Percentiles rank a stretch among this genome's conserved stretches.
phyloP scores from a whole-genome alignment of 2,113 vertebrate genomes.

The Balaenoptera acutorostrata region DNA sequence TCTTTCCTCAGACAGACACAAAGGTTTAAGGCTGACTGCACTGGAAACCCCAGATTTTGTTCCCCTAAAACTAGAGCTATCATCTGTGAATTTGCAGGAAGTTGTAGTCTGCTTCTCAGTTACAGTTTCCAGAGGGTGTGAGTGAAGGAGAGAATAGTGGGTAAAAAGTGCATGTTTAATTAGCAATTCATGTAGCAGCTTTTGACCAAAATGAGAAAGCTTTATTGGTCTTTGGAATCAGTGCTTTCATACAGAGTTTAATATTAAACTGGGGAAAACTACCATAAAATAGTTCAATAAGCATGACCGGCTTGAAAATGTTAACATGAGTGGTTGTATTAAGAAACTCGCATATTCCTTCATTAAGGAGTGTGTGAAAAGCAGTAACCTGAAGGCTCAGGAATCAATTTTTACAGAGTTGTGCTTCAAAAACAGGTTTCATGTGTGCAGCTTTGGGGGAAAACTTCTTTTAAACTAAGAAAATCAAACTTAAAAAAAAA shows the following conservation, averaged over 20 bases:
- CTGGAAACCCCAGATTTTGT: background rate
- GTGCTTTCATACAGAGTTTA: background rate
- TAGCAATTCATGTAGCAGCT: background rate
- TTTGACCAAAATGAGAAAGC: background rate
- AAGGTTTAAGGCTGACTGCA: constrained; percentile 61
- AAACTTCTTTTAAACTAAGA: background rate
- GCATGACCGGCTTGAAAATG: background rate
- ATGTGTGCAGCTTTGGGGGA: background rate
- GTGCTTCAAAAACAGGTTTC: background rate
- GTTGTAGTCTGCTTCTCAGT: background rate
- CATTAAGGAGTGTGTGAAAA: background rate
- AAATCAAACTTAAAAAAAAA: background rate
- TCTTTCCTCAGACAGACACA: constrained; percentile 71
- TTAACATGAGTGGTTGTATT: constrained; percentile 29
- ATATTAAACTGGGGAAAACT: background rate
- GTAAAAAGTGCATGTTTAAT: background rate
- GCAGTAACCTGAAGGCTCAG: background rate
- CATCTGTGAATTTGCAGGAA: background rate
- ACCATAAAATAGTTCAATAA: background rate
- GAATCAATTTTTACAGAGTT: background rate
- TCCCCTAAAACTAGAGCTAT: background rate
- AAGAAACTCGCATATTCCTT: constrained; percentile 5
- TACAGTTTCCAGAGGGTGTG: background rate
- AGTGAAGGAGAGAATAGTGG: background rate
- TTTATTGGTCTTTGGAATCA: background rate